phyloP scores from a whole-genome alignment of 2,888 invertebrate species.

The Furcula furcula region DNA sequence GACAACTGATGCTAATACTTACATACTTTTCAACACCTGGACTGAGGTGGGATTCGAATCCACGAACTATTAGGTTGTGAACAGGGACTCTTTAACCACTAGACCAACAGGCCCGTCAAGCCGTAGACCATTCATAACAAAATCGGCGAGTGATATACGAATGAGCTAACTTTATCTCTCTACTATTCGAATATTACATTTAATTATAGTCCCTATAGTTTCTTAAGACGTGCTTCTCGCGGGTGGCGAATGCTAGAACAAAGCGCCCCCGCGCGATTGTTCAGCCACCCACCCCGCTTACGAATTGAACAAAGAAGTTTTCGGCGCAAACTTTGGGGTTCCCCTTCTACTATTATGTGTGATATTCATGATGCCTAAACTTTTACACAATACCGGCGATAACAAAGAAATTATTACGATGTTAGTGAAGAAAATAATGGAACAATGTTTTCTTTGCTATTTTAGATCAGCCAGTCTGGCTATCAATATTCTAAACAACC shows the following conservation, averaged over 20 bases:
- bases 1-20: no score
- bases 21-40: no score
- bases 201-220: constrained; percentile 26
- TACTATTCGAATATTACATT: constrained; percentile 30
- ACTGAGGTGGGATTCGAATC: no score
- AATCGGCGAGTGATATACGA: constrained; percentile 32
- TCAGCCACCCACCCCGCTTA: constrained; percentile 17
- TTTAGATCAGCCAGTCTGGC: no score
- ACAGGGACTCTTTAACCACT: no score
- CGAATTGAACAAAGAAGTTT: constrained; percentile 38
- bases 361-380: constrained; percentile 26
- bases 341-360: constrained; percentile 21
- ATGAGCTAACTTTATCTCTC: constrained; percentile 20
- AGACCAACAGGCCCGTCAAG: no score
- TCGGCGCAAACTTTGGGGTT: constrained; percentile 22
- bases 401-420: constrained; percentile 24
- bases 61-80: no score
- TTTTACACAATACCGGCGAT: constrained; percentile 27
- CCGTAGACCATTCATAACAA: no score
- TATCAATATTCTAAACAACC: no score
- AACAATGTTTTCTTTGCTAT: no score
- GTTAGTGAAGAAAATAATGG: no score
- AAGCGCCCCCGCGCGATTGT: constrained; percentile 36
- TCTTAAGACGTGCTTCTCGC: constrained; percentile 25
- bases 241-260: constrained; percentile 37